A percentile compares a stretch with the other conserved stretches of the same genome.
Conservation (phyloP, 2,797 vertebrate genomes). For the Helicolenus hilgendorfi region DNA sequence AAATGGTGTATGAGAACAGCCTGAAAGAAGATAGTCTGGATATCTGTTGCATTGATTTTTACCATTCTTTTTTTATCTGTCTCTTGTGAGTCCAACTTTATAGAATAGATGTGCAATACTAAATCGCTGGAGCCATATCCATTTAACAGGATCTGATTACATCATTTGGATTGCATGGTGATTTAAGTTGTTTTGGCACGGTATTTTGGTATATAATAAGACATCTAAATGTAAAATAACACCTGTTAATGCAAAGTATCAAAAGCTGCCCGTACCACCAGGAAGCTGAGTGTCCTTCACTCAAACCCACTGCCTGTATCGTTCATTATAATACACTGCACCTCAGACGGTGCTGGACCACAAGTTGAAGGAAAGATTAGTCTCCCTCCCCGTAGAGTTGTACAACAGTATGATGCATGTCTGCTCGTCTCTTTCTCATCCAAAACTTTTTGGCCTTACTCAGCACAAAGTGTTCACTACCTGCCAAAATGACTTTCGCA, state of each 20-base stretch:
- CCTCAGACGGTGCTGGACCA: conserved; percentile 17
- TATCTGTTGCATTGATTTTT: neutral
- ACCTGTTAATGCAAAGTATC: neutral
- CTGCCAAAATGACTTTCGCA: conserved; percentile 44
- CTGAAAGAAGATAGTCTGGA: neutral
- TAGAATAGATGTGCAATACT: neutral
- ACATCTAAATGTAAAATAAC: neutral
- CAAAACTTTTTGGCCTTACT: conserved; percentile 57
- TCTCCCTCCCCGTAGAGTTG: conserved; percentile 28
- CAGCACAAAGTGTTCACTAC: conserved; percentile 59
- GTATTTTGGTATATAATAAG: neutral
- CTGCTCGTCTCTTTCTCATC: conserved; percentile 37
- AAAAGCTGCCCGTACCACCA: neutral
- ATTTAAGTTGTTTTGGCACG: neutral
- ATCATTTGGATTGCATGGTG: neutral
- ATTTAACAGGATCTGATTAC: neutral
- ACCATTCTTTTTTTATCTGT: neutral
- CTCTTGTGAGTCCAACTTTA: neutral
- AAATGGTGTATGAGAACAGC: too few species aligned
- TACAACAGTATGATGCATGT: conserved; percentile 54
- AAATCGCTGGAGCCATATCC: neutral
- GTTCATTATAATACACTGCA: conserved; percentile 23
- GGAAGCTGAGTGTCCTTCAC: neutral
- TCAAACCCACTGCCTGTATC: conserved; percentile 11
- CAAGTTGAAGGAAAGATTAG: conserved; percentile 29